Conservation (phyloP, 2,888 invertebrate genomes). For the Ferdinandea cuprea region DNA sequence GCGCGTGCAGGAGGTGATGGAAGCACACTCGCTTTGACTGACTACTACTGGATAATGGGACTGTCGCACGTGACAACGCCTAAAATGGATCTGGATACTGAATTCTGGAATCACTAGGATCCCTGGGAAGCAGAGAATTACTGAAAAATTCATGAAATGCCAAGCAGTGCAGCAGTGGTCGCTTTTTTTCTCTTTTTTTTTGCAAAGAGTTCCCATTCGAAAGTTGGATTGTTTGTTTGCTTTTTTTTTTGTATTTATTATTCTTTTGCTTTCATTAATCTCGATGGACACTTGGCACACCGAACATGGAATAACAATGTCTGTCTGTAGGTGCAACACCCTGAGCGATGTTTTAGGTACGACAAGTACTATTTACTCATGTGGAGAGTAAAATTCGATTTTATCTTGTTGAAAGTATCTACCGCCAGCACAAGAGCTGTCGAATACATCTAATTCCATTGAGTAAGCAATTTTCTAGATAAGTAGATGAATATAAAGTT, state of each 20-base stretch:
- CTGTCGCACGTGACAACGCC: slow-evolving; percentile 73
- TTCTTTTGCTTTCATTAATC: slow-evolving; percentile 60
- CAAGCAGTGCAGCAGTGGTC: slow-evolving; percentile 14
- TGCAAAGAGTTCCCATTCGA: slow-evolving; percentile 44
- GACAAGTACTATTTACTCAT: no score
- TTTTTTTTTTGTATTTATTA: slow-evolving; percentile 53
- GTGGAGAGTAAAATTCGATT: neutral
- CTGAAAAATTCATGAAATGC: slow-evolving; percentile 69
- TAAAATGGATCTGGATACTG: slow-evolving; percentile 51
- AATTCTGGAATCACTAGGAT: no score
- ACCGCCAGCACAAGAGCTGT: slow-evolving; percentile 36
- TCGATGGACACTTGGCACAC: slow-evolving; percentile 23
- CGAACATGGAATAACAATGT: slow-evolving; percentile 29
- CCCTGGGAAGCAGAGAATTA: slow-evolving; percentile 30
- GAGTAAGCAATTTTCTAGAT: slow-evolving; percentile 32
- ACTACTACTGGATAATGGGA: slow-evolving; percentile 66
- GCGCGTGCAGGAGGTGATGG: slow-evolving; percentile 53
- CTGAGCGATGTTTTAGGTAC: neutral
- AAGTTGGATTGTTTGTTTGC: slow-evolving; percentile 15
- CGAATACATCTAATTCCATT: slow-evolving; percentile 41
- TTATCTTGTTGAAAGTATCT: slow-evolving; percentile 49
- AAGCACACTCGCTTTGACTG: slow-evolving; percentile 58
- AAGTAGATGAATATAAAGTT: neutral
- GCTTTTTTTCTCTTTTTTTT: slow-evolving; percentile 29
- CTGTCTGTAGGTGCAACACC: slow-evolving; percentile 53